phyloP scores from a whole-genome alignment of 2,797 vertebrate species.

The Siniperca scherzeri region DNA sequence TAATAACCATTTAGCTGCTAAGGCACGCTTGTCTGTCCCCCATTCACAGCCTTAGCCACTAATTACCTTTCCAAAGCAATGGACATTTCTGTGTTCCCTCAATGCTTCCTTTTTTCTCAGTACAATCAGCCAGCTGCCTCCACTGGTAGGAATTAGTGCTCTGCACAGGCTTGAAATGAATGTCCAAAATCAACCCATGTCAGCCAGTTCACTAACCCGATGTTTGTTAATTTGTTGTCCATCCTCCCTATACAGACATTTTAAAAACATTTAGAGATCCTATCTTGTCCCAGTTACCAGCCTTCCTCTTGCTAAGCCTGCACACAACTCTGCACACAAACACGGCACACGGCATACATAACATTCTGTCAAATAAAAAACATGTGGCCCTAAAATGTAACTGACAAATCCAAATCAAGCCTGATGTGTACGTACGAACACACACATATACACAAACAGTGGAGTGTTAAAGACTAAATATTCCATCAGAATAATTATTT shows the following conservation, averaged over 20 bases:
- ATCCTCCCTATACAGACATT: slow-evolving; percentile 5
- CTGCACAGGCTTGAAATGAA: slow-evolving; percentile 58
- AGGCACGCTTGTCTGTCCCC: slow-evolving; percentile 80
- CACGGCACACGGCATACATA: not conserved
- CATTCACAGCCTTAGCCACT: slow-evolving; percentile 80
- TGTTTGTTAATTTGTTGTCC: slow-evolving; percentile 11
- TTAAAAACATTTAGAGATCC: slow-evolving; percentile 33
- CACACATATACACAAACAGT: not conserved
- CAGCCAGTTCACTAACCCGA: slow-evolving; percentile 13
- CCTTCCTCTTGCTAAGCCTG: slow-evolving; percentile 1
- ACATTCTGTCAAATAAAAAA: slow-evolving; percentile 33
- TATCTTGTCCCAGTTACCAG: slow-evolving; percentile 26
- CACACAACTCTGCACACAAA: slow-evolving; percentile 2
- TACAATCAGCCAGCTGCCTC: slow-evolving; percentile 79
- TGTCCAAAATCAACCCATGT: slow-evolving; percentile 48
- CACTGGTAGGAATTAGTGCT: slow-evolving; percentile 61
- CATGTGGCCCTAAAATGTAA: slow-evolving; percentile 3
- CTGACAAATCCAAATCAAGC: not conserved
- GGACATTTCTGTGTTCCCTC: slow-evolving; percentile 79
- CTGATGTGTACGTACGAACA: not conserved
- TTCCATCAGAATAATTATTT: slow-evolving; percentile 56
- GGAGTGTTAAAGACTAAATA: slow-evolving; percentile 54
- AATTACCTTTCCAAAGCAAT: slow-evolving; percentile 84
- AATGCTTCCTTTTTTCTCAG: slow-evolving; percentile 77
- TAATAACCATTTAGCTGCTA: slow-evolving; percentile 87